These are phyloP conservation scores for Xiphophorus maculatus DNA, from an alignment of 2,113 vertebrate genomes.

Conservation along the genomic window DNA sequence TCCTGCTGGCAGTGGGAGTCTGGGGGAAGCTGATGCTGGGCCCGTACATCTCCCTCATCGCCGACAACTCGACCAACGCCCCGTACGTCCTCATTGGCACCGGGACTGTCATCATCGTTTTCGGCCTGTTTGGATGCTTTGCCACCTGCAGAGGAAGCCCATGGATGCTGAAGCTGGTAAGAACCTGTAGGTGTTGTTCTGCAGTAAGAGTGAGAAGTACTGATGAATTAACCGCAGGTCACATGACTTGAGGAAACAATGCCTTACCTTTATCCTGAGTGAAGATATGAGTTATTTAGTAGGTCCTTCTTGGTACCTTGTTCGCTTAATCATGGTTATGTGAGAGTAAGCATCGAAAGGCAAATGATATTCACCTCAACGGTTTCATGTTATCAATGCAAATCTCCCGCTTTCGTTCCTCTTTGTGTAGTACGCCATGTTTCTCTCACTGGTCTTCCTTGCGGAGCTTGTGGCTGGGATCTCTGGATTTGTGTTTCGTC, in stretches of 20 bases:
- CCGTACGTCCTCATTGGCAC: constrained; percentile 98
- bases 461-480: constrained; percentile 97
- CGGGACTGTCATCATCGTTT: constrained; percentile 95
- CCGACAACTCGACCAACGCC: constrained; percentile 98
- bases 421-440: constrained; percentile 94
- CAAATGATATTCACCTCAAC: constrained; percentile 31
- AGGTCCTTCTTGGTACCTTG: constrained; percentile 28
- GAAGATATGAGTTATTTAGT: constrained; percentile 39
- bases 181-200: constrained; percentile 41
- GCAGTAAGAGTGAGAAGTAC: constrained; percentile 9
- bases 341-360: constrained; percentile 7
- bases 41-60: constrained; percentile 96
- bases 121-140: constrained; percentile 97
- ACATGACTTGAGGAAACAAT: constrained; percentile 45
- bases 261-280: constrained; percentile 45
- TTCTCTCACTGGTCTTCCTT: constrained; percentile 97
- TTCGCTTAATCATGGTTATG: constrained; percentile 40
- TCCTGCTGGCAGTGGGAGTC: constrained; percentile 95
- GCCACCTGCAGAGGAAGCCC: constrained; percentile 97
- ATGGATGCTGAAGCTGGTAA: constrained; percentile 99
- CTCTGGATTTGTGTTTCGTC: constrained; percentile 98
- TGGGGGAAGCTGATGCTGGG: constrained; percentile 98
- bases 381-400: constrained; percentile 57
- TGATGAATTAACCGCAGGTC: constrained; percentile 54
- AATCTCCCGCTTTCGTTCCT: constrained; percentile 30